Evolutionary conservation across 2,888 invertebrate genomes (phyloP).

Genomic region (Automeris io): DNA sequence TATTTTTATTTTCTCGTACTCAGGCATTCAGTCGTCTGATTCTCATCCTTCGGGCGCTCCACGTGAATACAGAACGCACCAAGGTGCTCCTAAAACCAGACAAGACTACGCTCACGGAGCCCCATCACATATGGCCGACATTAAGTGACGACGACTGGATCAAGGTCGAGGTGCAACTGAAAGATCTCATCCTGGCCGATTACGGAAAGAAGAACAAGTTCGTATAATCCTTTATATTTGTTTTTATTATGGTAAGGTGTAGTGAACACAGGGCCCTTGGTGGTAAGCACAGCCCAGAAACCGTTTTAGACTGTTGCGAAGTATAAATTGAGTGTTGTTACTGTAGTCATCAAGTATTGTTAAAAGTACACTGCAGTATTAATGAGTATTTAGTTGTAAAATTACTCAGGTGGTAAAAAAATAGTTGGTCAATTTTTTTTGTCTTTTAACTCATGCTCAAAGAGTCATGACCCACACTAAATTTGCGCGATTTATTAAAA

Average conservation of each 20-base stretch:
- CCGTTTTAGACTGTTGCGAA: no score
- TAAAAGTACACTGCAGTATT: no score
- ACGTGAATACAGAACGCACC: constrained; percentile 99
- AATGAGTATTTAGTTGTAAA: no score
- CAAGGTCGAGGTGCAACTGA: constrained; percentile 98
- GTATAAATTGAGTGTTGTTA: no score
- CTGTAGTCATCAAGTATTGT: no score
- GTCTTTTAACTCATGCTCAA: no score
- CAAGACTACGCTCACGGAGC: constrained; percentile 98
- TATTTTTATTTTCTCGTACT: neutral
- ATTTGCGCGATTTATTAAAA: no score
- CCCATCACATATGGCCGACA: constrained; percentile 99
- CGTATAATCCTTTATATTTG: constrained; percentile 28
- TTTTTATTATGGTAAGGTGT: constrained; percentile 2
- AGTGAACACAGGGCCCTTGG: no score
- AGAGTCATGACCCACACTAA: no score
- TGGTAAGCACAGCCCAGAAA: no score
- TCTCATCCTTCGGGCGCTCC: constrained; percentile 95
- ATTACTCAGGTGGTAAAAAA: no score
- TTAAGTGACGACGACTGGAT: constrained; percentile 99
- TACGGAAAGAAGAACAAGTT: constrained; percentile 99
- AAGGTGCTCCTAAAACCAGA: constrained; percentile 99
- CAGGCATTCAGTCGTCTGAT: constrained; percentile 97
- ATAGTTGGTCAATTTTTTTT: no score
- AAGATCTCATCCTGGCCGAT: constrained; percentile 98